Conservation (phyloP, 2,888 invertebrate species). For the Enoplolaimus lenunculus region DNA sequence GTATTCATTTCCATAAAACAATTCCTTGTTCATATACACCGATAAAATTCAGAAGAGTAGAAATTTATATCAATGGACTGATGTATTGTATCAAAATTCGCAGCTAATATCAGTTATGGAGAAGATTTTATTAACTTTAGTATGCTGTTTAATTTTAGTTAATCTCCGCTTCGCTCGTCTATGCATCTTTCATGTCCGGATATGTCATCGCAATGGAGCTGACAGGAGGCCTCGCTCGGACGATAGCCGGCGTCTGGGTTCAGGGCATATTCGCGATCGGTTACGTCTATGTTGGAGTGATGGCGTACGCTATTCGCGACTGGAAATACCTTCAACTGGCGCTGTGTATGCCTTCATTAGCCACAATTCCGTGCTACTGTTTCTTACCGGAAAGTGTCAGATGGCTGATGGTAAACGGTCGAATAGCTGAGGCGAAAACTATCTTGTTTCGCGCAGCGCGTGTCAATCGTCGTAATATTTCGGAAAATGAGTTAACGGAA, state of each 20-base stretch:
- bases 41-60: too few species aligned
- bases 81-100: too few species aligned
- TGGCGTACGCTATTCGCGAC: slow-evolving; percentile 19
- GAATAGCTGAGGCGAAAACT: slow-evolving; percentile 17
- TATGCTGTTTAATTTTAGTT: too few species aligned
- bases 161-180: background rate
- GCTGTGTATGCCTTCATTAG: background rate
- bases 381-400: slow-evolving; percentile 23
- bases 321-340: slow-evolving; percentile 18
- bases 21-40: too few species aligned
- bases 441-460: slow-evolving; percentile 4
- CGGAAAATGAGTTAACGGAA: background rate
- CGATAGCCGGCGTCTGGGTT: slow-evolving; percentile 19
- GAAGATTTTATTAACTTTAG: too few species aligned
- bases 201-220: slow-evolving; percentile 22
- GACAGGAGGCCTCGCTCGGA: slow-evolving; percentile 18
- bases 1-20: too few species aligned
- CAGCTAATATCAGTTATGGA: too few species aligned
- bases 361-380: slow-evolving; percentile 19
- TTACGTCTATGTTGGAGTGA: slow-evolving; percentile 17
- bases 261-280: slow-evolving; percentile 21
- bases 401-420: slow-evolving; percentile 21
- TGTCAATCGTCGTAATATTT: background rate
- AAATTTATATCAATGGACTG: too few species aligned
- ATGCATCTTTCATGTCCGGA: background rate